Evolutionary conservation across 2,797 vertebrate species (phyloP), one percentile per base, ranked within the genome.

Genomic region (Pantherophis vulpinus): DNA sequence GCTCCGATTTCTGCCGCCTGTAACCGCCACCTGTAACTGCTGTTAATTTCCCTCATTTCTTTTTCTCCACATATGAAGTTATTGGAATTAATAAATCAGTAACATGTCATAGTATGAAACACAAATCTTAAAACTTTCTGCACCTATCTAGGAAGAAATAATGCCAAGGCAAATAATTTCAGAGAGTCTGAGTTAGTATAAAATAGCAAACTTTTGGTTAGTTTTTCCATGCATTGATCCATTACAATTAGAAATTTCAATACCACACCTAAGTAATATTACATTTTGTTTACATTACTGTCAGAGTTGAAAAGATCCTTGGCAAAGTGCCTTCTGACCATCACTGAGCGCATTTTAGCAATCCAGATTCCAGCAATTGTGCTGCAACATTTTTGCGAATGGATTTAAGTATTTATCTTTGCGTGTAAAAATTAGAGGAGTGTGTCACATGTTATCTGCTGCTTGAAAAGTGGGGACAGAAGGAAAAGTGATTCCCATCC

Each of bases 1-100:
- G n/a, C n/a, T n/a, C n/a, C n/a, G n/a, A n/a, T n/a, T n/a, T n/a
- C n/a, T n/a, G n/a, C n/a, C n/a, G n/a, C n/a, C n/a, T n/a, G n/a
- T n/a, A n/a, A n/a, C n/a, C n/a, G n/a, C n/a, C n/a, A n/a, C n/a
- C n/a, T n/a, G n/a, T n/a, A n/a, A n/a, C n/a, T n/a, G n/a, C n/a
- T 91, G 58, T n/a, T 92, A 83, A 56, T 93, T 94, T 94, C 92
- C 60, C n/a, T 56, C 51, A 59, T 89, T 93, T 95, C 90, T 95
- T 96, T 86, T 86, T 61, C 61, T 70, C 47, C 63, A 29, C 37
- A 91, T 96, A 95, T 94, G 88, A 54, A 94, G 91, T 92, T 79
- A 88, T 94, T 96, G 83, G 94, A 89, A 37, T 70, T 96, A 91
- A 94, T 96, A 96, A 97, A 96, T 94, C 93, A 94, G 94, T 92